Base-by-base conservation (phyloP, 2,113 vertebrate genomes). In the Stigmatopora nigra region DNA sequence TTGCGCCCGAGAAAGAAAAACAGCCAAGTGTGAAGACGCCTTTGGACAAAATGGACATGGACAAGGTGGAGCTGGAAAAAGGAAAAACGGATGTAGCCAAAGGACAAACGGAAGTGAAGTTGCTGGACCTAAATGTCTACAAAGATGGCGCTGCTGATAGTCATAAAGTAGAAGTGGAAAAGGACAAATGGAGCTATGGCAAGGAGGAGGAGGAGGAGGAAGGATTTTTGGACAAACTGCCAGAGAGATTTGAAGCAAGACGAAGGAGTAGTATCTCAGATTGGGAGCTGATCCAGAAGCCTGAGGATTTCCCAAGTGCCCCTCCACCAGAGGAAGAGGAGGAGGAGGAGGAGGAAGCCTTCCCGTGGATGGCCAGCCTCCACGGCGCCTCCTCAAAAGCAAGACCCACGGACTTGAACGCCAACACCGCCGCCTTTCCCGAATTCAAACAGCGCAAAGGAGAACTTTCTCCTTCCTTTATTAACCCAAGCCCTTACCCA, bases 401-500 rank as follows among this genome's bases (percentile, higher is more conserved):
- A 20, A 75, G 78, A 44, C 92, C 93, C 52, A 87, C 90, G 49
- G 92, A 94, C 63, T 51, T 86, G 31, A 82, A 75, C 70, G 82
- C 87, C 31, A 89, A 87, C 69, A 79, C 87, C 41, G 76, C 65
- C 75, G 88, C 76, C 10, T 88, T 91, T 0, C 84, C 85, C 56
- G 90, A 92, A 57, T 92, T 91, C 52, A 92, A 91, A 70, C 92
- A 91, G 46, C 85, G 82, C 49, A 94, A 92, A 83, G 93, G 93
- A 19, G 95, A 96, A 64, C 89, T 98, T 4, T 98, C 96, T 2
- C 96, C 96, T 3, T 95, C 96, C 0, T 98, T 97, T 79, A 93
- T 98, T 82, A 98, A 96, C 82, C 95, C 95, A 0, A 93, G 92
- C 74, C 92, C 93, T 60, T 92, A 92, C 2, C 91, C 79, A 55